Evolutionary conservation across 2,888 invertebrate genomes (phyloP).

Genomic region (Slavum lentiscoides): DNA sequence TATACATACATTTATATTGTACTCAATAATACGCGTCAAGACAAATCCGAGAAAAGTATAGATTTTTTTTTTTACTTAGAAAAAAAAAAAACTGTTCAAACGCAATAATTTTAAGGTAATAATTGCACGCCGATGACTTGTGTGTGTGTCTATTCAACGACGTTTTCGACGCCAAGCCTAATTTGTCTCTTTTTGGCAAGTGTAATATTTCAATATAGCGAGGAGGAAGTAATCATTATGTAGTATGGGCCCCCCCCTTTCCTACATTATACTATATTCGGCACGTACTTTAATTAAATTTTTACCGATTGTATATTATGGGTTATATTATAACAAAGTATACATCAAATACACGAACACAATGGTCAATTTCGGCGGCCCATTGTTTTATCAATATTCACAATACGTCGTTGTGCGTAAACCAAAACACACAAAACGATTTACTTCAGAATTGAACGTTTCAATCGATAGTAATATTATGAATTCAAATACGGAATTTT

Average conservation of each 20-base stretch:
- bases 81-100: too few species aligned
- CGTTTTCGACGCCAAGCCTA: neutral
- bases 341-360: conserved; percentile 1
- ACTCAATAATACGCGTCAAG: too few species aligned
- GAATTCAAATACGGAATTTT: too few species aligned
- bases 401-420: neutral
- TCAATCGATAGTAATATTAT: neutral
- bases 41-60: too few species aligned
- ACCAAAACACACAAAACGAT: neutral
- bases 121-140: neutral
- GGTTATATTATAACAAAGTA: neutral
- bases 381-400: neutral
- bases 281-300: conserved; percentile 4
- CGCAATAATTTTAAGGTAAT: too few species aligned
- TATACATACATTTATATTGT: too few species aligned
- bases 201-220: neutral
- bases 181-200: neutral
- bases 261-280: neutral
- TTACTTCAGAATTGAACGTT: neutral
- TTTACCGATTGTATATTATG: neutral
- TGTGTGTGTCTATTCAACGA: neutral
- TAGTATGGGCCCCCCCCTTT: neutral
- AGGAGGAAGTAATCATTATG: neutral
- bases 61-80: too few species aligned
- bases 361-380: neutral